Percentiles rank a stretch among this genome's conserved stretches.
phyloP scores from a whole-genome alignment of 2,113 vertebrate species.

The Danio rerio region DNA sequence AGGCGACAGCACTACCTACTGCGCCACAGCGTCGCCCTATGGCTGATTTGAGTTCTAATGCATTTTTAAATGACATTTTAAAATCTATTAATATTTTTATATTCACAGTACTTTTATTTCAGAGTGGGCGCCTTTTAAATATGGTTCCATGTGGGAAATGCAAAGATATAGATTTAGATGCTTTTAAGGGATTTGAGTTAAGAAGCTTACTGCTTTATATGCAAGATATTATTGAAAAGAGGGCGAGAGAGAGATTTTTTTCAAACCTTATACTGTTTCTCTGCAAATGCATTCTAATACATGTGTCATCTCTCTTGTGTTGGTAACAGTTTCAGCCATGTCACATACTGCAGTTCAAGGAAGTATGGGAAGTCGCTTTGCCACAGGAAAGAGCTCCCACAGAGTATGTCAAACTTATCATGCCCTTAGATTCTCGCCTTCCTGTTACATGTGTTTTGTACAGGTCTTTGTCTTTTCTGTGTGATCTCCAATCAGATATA shows the following conservation, averaged over 20 bases:
- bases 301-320: neutral
- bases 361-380: constrained; percentile 79
- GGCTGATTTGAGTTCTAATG: too few species aligned
- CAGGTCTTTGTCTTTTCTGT: neutral
- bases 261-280: neutral
- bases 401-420: constrained; percentile 66
- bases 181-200: neutral
- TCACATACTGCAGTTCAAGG: constrained; percentile 83
- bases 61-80: too few species aligned
- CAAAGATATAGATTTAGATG: neutral
- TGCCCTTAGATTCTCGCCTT: neutral
- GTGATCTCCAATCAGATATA: constrained; percentile 71
- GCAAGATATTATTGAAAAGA: too few species aligned
- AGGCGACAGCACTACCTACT: too few species aligned
- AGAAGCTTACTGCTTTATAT: neutral
- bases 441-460: neutral
- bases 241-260: neutral
- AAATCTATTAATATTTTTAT: too few species aligned
- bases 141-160: too few species aligned
- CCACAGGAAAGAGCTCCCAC: constrained; percentile 69
- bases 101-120: too few species aligned
- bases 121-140: too few species aligned
- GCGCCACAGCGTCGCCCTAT: too few species aligned
- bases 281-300: neutral
- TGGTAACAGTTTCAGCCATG: constrained; percentile 66